Percentiles rank a stretch among this genome's conserved stretches.
Conservation (phyloP, 2,113 vertebrate genomes). For the Pao palembangensis region DNA sequence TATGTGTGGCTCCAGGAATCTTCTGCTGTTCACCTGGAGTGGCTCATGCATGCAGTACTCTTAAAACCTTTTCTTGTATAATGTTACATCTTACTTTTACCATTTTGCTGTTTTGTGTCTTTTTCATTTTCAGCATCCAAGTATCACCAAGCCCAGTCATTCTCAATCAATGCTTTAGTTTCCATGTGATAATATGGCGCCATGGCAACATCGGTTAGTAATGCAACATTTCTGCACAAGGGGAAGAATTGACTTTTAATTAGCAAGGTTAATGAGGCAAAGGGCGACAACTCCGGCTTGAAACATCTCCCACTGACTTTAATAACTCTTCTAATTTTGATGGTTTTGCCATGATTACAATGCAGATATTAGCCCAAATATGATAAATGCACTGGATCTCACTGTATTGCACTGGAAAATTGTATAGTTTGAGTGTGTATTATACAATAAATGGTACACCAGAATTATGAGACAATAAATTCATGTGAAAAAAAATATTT, state of each 20-base stretch:
- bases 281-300: slow-evolving; percentile 17
- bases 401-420: no score
- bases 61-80: no score
- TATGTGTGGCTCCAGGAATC: no score
- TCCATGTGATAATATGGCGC: slow-evolving; percentile 63
- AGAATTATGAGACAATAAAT: slow-evolving; percentile 8
- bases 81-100: no score
- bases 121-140: slow-evolving; percentile 30
- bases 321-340: slow-evolving; percentile 26
- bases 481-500: slow-evolving; percentile 26
- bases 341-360: slow-evolving; percentile 10
- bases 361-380: no score
- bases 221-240: slow-evolving; percentile 46
- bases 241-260: slow-evolving; percentile 53
- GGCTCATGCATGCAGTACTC: no score
- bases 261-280: slow-evolving; percentile 59
- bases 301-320: slow-evolving; percentile 14
- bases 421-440: no score
- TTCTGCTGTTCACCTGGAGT: no score
- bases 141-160: slow-evolving; percentile 22
- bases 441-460: no score
- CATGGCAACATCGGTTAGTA: slow-evolving; percentile 40
- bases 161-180: slow-evolving; percentile 37
- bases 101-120: slow-evolving; percentile 9
- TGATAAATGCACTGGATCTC: no score